Conservation (phyloP, 1,140 invertebrate genomes). For the Megalopta genalis region DNA sequence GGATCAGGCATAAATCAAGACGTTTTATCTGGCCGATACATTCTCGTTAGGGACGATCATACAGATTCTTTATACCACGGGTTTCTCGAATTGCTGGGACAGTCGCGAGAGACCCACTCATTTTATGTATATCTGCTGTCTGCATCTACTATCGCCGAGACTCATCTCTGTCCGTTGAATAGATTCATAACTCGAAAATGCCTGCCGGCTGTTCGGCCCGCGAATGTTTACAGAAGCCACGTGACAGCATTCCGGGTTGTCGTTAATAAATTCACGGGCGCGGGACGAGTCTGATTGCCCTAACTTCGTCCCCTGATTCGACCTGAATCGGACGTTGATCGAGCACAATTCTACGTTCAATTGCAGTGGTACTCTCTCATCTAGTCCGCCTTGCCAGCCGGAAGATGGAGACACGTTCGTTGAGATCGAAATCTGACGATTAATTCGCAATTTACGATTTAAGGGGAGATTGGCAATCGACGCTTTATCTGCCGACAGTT, state of each 20-base stretch:
- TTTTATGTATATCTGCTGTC: not conserved
- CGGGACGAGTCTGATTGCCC: not conserved
- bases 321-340: too few species aligned
- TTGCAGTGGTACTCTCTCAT: too few species aligned
- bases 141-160: conserved; percentile 12
- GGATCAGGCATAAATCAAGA: not conserved
- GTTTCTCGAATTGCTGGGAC: not conserved
- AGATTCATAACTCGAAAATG: conserved; percentile 17
- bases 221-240: conserved; percentile 29
- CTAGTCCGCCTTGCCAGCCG: too few species aligned
- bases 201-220: not conserved
- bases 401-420: too few species aligned
- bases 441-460: too few species aligned
- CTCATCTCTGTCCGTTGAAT: conserved; percentile 2
- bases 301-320: too few species aligned
- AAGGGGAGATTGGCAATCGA: too few species aligned
- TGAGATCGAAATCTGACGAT: too few species aligned
- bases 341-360: too few species aligned
- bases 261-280: conserved; percentile 22
- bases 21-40: not conserved
- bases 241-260: conserved; percentile 27
- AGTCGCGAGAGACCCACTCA: not conserved
- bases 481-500: too few species aligned
- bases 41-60: not conserved
- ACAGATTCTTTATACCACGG: not conserved